phyloP scores from a whole-genome alignment of 2,113 vertebrate genomes.

The Caretta caretta region DNA sequence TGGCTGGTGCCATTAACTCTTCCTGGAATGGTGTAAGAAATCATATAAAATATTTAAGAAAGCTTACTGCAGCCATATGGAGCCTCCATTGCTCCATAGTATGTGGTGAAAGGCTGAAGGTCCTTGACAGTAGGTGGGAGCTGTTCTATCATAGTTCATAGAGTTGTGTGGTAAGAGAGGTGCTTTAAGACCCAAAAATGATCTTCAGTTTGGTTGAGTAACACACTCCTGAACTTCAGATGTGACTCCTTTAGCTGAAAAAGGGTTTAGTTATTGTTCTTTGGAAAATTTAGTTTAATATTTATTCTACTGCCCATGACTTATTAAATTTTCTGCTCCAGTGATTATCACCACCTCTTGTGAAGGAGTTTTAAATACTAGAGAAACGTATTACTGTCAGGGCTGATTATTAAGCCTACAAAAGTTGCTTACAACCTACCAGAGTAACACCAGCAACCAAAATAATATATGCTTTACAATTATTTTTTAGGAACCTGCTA shows the following conservation, averaged over 20 bases:
- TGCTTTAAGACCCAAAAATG: neutral
- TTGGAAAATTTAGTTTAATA: slow-evolving; percentile 48
- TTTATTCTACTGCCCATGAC: slow-evolving; percentile 54
- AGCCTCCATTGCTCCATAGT: too few relatives aligned
- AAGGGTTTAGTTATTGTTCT: slow-evolving; percentile 39
- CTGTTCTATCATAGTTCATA: neutral
- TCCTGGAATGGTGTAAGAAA: neutral
- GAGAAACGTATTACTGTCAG: slow-evolving; percentile 38
- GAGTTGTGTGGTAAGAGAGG: fast-evolving
- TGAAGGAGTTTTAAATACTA: slow-evolving; percentile 40
- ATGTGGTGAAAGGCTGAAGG: neutral
- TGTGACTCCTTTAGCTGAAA: slow-evolving; percentile 3
- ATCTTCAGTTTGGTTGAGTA: neutral
- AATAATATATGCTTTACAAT: slow-evolving; percentile 22
- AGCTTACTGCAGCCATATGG: neutral
- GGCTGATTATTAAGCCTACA: slow-evolving; percentile 44
- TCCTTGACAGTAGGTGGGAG: fast-evolving
- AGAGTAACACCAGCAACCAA: neutral
- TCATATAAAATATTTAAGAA: neutral
- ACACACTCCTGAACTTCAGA: neutral
- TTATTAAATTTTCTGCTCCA: slow-evolving; percentile 50
- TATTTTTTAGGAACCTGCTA: slow-evolving; percentile 24
- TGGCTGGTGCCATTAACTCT: neutral
- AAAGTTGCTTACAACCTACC: slow-evolving; percentile 7
- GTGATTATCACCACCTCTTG: slow-evolving; percentile 53